Base-by-base conservation (phyloP, 2,113 vertebrate genomes). In the Pseudopipra pipra region DNA sequence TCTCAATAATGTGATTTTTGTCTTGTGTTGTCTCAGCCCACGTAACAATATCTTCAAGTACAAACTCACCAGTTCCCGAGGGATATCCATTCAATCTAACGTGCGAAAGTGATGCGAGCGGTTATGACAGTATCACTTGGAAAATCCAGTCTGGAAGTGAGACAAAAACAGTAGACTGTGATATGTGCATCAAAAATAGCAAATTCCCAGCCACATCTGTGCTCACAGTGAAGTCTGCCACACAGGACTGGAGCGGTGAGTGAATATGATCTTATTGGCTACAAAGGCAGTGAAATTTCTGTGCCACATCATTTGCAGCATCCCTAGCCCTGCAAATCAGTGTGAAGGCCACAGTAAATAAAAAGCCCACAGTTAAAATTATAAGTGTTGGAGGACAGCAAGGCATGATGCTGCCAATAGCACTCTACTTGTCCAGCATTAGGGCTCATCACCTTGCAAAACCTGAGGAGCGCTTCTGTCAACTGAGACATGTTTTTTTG, bases 181-280 rank as follows among this genome's bases (percentile, higher is more conserved):
- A 8, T 30, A 89, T 2, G 4, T 98, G 87, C 61, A 91, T 95
- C 54, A 19, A 37, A 11, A 97, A 80, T 47, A 87, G 25, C 6
- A 85, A 5, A 46, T 41, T 23, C 14, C 4, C 74, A 90, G 93
- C 85, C 3, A 83, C 1, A 2, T 98, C 97, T 1, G 82, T 96
- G 17, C 96, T 98, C 44, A 91, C 14, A 1, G 97, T 98, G 83
- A 31, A 6, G 24, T 78, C 28, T 23, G 93, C 96, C 2, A 97
- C 95, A 2, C 54, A 28, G 86, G 90, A 90, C 5, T 98, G 98
- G 98, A 95, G 37, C 0, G 98, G 98, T 98, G 86, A 97, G 98
- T 96, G 59, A 68, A 59, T 18, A 4, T 8, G 16, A 10, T 52
- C 78, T 80, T 27, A 30, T 2, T 17, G 30, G 21, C 37, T 87